phyloP scores from a whole-genome alignment of 2,113 vertebrate genomes.

The Cyprinodon tularosa region DNA sequence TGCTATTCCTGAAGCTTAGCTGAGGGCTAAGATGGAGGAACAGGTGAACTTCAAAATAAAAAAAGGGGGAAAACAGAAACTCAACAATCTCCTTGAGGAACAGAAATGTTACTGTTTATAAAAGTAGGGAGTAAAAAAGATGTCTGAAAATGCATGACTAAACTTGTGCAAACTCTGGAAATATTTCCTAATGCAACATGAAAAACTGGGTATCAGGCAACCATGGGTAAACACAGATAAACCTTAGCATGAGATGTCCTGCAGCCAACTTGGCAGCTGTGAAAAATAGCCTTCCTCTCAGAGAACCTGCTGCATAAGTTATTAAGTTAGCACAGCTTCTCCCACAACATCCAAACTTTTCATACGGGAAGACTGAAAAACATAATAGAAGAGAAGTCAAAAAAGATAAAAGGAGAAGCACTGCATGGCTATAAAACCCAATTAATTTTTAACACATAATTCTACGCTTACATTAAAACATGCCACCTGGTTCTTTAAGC shows the following conservation, averaged over 20 bases:
- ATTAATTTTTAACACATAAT: slow-evolving; percentile 30
- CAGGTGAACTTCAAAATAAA: slow-evolving; percentile 14
- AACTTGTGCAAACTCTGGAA: slow-evolving; percentile 1
- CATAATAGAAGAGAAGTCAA: slow-evolving; percentile 7
- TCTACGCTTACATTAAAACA: slow-evolving; percentile 23
- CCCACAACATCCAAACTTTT: slow-evolving; percentile 35
- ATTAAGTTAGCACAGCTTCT: slow-evolving; percentile 37
- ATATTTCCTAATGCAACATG: slow-evolving; percentile 8
- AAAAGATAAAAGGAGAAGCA: slow-evolving; percentile 13
- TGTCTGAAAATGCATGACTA: slow-evolving; percentile 37
- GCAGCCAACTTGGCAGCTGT: slow-evolving; percentile 29
- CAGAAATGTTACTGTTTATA: slow-evolving; percentile 16
- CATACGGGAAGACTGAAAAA: slow-evolving; percentile 29
- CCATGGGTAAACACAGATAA: slow-evolving; percentile 25
- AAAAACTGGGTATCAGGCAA: background rate
- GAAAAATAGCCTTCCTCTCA: slow-evolving; percentile 61
- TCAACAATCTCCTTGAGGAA: slow-evolving; percentile 24
- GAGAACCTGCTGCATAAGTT: slow-evolving; percentile 53
- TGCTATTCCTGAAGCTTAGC: slow-evolving; percentile 24
- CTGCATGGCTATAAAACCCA: slow-evolving; percentile 2
- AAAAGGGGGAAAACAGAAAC: slow-evolving; percentile 26
- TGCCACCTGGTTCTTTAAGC: slow-evolving; percentile 26
- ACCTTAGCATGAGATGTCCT: slow-evolving; percentile 6
- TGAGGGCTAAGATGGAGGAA: slow-evolving; percentile 18
- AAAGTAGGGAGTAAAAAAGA: slow-evolving; percentile 13